A percentile compares a stretch with the other conserved stretches of the same genome.
Evolutionary conservation across 2,113 vertebrate genomes (phyloP).

Genomic region (Chloebia gouldiae): DNA sequence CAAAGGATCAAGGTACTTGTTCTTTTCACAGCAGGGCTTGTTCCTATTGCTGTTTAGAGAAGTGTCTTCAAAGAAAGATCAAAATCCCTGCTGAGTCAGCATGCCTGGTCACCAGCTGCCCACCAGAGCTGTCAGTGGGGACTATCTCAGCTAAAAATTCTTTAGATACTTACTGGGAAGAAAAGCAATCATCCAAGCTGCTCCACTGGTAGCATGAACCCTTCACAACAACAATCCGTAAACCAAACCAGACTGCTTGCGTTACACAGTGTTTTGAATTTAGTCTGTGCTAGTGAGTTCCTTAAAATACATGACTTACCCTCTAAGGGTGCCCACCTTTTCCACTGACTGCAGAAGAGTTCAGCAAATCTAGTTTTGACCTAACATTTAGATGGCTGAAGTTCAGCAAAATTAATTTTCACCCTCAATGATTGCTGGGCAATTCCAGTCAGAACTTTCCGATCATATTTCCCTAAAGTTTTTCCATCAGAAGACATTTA

Average conservation of each 20-base stretch:
- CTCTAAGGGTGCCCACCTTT: not conserved
- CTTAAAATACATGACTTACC: not conserved
- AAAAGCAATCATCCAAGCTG: accelerated
- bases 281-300: not conserved
- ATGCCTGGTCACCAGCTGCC: not conserved
- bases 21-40: not conserved
- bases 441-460: not conserved
- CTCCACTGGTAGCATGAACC: not conserved
- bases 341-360: not conserved
- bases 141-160: not conserved
- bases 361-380: not conserved
- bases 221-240: not conserved
- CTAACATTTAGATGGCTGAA: not conserved
- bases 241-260: not conserved
- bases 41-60: not conserved
- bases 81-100: not conserved
- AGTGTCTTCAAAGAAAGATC: not conserved
- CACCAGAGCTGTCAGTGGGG: not conserved
- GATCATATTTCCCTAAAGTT: not conserved
- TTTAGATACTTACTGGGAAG: not conserved
- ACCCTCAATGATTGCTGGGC: not conserved
- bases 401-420: not conserved
- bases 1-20: not conserved
- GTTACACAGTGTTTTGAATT: not conserved
- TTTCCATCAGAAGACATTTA: not conserved